phyloP scores from a whole-genome alignment of 2,888 invertebrate species.

The Eupithecia subumbrata region DNA sequence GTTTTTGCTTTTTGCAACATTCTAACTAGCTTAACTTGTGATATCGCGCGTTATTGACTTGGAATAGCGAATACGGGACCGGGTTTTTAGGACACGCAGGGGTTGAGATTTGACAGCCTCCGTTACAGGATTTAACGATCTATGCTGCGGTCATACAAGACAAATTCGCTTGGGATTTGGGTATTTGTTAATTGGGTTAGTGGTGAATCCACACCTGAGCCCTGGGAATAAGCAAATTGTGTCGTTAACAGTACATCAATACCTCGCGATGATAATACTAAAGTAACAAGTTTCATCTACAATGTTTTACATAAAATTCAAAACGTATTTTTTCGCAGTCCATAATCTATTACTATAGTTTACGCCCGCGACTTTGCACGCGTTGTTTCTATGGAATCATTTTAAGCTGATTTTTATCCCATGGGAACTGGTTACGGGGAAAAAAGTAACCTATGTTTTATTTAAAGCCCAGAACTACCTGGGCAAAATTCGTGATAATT shows the following conservation, averaged over 20 bases:
- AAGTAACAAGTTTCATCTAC: not conserved
- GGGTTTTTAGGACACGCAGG: conserved; percentile 48
- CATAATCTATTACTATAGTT: too few relatives aligned
- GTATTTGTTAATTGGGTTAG: conserved; percentile 1
- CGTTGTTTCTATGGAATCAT: too few relatives aligned
- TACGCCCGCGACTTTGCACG: too few relatives aligned
- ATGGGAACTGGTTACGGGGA: too few relatives aligned
- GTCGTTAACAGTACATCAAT: not conserved
- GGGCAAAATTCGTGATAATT: too few relatives aligned
- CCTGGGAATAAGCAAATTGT: not conserved
- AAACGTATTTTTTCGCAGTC: too few relatives aligned
- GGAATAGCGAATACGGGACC: not conserved
- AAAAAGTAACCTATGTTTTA: too few relatives aligned
- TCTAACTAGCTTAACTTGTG: not conserved
- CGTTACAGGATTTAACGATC: conserved; percentile 49
- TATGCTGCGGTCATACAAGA: conserved; percentile 23
- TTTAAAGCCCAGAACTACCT: too few relatives aligned
- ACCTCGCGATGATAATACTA: not conserved
- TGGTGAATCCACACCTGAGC: not conserved
- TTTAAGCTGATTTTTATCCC: too few relatives aligned
- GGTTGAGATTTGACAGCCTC: conserved; percentile 50
- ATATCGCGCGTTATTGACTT: not conserved
- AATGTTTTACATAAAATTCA: not conserved
- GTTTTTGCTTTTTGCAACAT: too few relatives aligned
- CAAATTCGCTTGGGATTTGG: not conserved